These are phyloP conservation scores for Regulus satrapa DNA, from an alignment of 2,113 vertebrate genomes.

Conservation along the genomic window DNA sequence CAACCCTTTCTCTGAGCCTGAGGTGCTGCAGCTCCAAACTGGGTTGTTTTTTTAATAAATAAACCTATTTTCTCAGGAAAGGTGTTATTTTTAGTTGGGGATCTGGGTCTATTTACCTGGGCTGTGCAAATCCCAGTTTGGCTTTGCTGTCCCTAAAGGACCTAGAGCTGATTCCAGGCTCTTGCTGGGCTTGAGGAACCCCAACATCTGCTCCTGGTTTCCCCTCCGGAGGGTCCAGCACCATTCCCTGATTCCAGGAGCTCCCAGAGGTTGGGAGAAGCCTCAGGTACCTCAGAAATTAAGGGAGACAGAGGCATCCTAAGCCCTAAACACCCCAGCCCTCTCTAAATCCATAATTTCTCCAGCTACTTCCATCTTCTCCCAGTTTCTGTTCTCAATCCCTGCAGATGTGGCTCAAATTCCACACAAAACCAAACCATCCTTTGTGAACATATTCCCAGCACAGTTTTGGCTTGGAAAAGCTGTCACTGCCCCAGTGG, in stretches of 20 bases:
- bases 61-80: background rate
- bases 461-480: background rate
- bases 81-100: constrained; percentile 23
- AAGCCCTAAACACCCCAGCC: background rate
- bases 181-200: background rate
- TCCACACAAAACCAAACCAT: too few species aligned
- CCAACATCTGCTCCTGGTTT: background rate
- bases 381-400: background rate
- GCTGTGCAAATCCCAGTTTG: background rate
- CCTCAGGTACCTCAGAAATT: background rate
- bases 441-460: accelerated
- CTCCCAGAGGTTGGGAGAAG: background rate
- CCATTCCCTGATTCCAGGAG: background rate
- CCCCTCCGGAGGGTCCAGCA: background rate
- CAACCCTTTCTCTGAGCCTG: background rate
- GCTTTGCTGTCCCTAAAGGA: constrained; percentile 35
- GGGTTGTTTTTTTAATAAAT: background rate
- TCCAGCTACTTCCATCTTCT: background rate
- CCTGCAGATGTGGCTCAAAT: background rate
- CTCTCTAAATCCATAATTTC: accelerated
- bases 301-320: background rate
- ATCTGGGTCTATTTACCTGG: background rate
- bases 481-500: background rate
- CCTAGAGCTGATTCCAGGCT: background rate
- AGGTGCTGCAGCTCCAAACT: background rate